Evolutionary conservation across 2,113 vertebrate genomes (phyloP), one percentile per base, ranked within the genome.

Genomic region (Strix aluco): DNA sequence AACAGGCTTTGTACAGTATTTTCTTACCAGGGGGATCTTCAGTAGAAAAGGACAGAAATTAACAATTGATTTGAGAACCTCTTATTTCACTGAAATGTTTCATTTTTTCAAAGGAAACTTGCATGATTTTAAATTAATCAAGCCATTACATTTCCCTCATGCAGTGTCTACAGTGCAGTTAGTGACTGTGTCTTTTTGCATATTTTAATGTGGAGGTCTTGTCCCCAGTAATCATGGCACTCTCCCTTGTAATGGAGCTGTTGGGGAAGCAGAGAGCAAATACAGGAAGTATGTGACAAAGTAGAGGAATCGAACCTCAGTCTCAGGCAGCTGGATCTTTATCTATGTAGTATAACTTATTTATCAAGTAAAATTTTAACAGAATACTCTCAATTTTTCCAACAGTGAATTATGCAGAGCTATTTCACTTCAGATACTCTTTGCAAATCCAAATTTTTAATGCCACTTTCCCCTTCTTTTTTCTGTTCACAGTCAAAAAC

Each of bases 401-500:
- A 57, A 7, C 22, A 69, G 67, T 88, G 13, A 82, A 70, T 91
- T 83, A 42, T 67, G 30, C 46, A 74, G 46, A 72, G 14, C 36
- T 90, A 11, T 52, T 92, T 42, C 30, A 69, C 49, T 92, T 88
- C 34, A 93, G 90, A 44, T 81, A 46, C 75, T 36, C 57, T 85
- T 94, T 79, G 92, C 59, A 94, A 97, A 85, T 61, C 27, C 79
- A 80, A 32, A 47, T 51, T 92, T 73, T 79, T 86, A 80, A 94
- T 96, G 67, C 26, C 20, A 52, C 9, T 90, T 81, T 97, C n/a
- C 47, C 36, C 36, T 97, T 92, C 49, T 61, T 78, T 97, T 91
- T 65, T 96, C 77, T 96, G 27, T 94, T 93, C 84, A 85, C 97
- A 99, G 99, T 99, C 99, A 93, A 99, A 99, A 98, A 99, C 99